Percentiles rank a stretch among this genome's conserved stretches.
Evolutionary conservation across 2,888 invertebrate species (phyloP).

Genomic region (Ecliptopera silaceata): DNA sequence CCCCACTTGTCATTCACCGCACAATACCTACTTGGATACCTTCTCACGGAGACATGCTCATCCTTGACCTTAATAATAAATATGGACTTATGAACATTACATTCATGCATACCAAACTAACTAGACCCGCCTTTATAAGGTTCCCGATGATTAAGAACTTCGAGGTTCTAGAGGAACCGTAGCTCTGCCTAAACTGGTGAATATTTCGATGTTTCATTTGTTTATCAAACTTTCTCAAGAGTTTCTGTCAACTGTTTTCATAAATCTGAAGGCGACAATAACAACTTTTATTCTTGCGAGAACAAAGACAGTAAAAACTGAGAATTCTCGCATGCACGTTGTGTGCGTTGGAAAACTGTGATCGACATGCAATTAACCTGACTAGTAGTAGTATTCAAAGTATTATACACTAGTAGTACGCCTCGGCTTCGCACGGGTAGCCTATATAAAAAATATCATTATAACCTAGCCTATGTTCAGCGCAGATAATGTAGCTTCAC

Average conservation of each 20-base stretch:
- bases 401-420: too few relatives aligned
- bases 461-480: too few relatives aligned
- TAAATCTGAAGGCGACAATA: conserved; percentile 19
- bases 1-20: conserved; percentile 46
- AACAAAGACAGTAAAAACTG: conserved; percentile 30
- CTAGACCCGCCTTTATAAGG: conserved; percentile 31
- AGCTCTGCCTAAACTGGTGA: conserved; percentile 37
- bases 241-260: conserved; percentile 23
- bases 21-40: conserved; percentile 40
- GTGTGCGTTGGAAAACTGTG: conserved; percentile 38
- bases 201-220: conserved; percentile 35
- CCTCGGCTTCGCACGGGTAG: too few relatives aligned
- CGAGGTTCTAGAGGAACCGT: conserved; percentile 17
- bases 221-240: conserved; percentile 20
- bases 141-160: conserved; percentile 1
- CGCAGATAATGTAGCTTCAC: too few relatives aligned
- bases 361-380: conserved; percentile 36
- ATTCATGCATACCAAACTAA: conserved; percentile 35
- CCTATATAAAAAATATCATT: too few relatives aligned
- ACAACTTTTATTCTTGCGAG: conserved; percentile 37
- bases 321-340: conserved; percentile 41
- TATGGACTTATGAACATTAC: conserved; percentile 38
- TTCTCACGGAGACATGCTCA: conserved; percentile 56
- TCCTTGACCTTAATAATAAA: conserved; percentile 69
- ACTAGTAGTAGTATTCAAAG: too few relatives aligned